Evolutionary conservation across 1,140 invertebrate genomes (phyloP).

Genomic region (Coelopa frigida): DNA sequence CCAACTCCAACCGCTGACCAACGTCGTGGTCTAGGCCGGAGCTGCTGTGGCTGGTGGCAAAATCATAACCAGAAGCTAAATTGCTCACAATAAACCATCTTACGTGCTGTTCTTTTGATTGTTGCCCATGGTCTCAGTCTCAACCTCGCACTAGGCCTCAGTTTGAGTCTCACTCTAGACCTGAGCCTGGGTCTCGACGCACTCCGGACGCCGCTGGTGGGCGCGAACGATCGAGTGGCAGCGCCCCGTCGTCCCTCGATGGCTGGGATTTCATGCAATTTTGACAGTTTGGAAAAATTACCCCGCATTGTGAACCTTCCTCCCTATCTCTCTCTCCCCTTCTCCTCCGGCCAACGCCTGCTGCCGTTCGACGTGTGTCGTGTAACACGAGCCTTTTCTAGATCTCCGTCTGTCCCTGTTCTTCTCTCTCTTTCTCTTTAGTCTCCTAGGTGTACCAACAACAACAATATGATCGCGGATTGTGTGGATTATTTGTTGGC

Average conservation of each 20-base stretch:
- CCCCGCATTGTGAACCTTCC: conserved; percentile 43
- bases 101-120: conserved; percentile 18
- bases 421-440: no score
- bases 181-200: neutral
- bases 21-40: no score
- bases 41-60: conserved; percentile 14
- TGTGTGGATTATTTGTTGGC: no score
- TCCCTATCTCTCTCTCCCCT: no score
- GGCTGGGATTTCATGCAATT: conserved; percentile 28
- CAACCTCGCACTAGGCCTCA: neutral
- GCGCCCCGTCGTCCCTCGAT: conserved; percentile 12
- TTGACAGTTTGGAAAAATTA: conserved; percentile 44
- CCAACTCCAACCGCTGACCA: no score
- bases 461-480: no score
- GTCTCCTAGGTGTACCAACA: no score
- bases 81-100: conserved; percentile 45
- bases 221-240: conserved; percentile 18
- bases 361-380: no score
- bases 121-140: neutral
- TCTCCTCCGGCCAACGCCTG: no score
- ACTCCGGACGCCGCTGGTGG: conserved; percentile 15
- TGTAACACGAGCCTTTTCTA: no score
- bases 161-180: neutral
- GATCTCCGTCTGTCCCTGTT: no score
- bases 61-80: conserved; percentile 46